Conservation (phyloP, 2,888 invertebrate species). For the Tinea pellionella region DNA sequence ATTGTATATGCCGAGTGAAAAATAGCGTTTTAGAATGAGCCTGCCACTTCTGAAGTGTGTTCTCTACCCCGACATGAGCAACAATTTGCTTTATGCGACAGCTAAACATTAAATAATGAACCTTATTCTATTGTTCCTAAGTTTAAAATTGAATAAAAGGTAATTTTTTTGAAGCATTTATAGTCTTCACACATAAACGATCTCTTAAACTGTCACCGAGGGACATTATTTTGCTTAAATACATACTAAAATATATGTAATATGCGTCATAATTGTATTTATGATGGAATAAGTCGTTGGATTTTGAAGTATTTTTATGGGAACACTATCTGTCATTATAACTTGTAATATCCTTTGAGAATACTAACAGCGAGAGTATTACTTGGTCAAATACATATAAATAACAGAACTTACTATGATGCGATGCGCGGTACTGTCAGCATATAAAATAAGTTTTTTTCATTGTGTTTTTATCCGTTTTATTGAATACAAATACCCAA, state of each 20-base stretch:
- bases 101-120: not conserved
- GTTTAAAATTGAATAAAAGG: not conserved
- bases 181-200: not conserved
- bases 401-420: too few species aligned
- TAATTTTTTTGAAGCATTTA: not conserved
- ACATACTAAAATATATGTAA: slow-evolving; percentile 3
- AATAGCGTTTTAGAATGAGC: slow-evolving; percentile 22
- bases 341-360: too few species aligned
- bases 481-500: too few species aligned
- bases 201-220: not conserved
- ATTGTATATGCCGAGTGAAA: slow-evolving; percentile 30
- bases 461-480: too few species aligned
- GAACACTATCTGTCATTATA: too few species aligned
- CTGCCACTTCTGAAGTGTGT: not conserved
- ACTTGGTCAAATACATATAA: too few species aligned
- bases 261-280: not conserved
- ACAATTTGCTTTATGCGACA: not conserved
- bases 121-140: not conserved
- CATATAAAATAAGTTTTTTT: too few species aligned
- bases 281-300: not conserved
- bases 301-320: not conserved
- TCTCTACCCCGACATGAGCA: not conserved
- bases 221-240: not conserved
- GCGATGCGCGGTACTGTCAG: too few species aligned
- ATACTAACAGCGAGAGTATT: too few species aligned